These are phyloP conservation scores for Neuroscelio doddi DNA, from an alignment of 2,888 invertebrate genomes.

Conservation along the genomic window DNA sequence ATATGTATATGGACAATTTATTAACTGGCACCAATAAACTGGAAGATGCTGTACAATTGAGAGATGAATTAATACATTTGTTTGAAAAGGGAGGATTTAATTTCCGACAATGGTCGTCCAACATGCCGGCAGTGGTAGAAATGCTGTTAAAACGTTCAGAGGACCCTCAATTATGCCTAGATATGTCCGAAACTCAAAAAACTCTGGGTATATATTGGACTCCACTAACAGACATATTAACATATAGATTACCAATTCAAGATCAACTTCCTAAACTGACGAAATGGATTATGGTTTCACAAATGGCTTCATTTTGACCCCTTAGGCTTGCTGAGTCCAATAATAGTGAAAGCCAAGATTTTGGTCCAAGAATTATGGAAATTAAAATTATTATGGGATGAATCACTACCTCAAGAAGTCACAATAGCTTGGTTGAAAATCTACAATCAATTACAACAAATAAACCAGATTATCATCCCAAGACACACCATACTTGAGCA, in stretches of 20 bases:
- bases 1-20: constrained; percentile 29
- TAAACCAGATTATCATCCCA: background rate
- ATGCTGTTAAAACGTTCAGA: too few species aligned
- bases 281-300: too few species aligned
- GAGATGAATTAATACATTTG: background rate
- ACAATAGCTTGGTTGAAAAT: constrained; percentile 23
- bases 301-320: constrained; percentile 16
- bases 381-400: constrained; percentile 41
- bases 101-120: background rate
- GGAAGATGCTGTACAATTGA: background rate
- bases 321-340: constrained; percentile 39
- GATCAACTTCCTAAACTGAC: too few species aligned
- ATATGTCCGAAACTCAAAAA: too few species aligned
- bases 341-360: constrained; percentile 34
- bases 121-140: too few species aligned
- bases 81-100: background rate
- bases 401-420: constrained; percentile 29
- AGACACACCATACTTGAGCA: background rate
- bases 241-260: too few species aligned
- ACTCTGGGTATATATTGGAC: constrained; percentile 12
- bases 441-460: constrained; percentile 3
- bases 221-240: background rate
- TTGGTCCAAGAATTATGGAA: constrained; percentile 41
- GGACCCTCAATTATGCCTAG: too few species aligned
- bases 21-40: too few species aligned